phyloP scores from a whole-genome alignment of 2,797 vertebrate genomes.

The Gila robusta region DNA sequence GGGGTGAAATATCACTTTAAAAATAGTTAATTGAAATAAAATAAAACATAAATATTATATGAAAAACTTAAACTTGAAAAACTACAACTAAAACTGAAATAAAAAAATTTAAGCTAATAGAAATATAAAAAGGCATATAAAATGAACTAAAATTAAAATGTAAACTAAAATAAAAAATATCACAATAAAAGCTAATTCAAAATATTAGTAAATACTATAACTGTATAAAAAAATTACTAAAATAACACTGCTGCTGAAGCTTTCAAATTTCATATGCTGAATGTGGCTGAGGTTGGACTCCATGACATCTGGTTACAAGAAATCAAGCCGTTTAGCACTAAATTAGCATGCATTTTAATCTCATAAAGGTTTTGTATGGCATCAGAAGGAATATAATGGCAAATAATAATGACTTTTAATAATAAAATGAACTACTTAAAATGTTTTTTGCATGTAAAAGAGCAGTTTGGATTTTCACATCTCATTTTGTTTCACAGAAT shows the following conservation, averaged over 20 bases:
- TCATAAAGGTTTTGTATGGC: neutral
- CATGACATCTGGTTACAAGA: neutral
- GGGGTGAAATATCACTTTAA: too few species aligned
- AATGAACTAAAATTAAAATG: neutral
- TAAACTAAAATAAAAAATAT: neutral
- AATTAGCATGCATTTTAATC: neutral
- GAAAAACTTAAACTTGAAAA: neutral
- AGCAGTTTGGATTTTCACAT: neutral
- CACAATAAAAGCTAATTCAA: neutral
- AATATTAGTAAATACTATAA: neutral
- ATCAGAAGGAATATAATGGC: neutral
- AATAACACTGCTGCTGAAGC: neutral
- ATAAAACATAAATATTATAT: neutral
- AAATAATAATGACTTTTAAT: neutral
- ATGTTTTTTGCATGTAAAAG: neutral
- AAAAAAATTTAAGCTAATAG: neutral
- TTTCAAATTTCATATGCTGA: neutral
- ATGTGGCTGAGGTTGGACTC: neutral
- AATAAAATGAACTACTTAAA: neutral
- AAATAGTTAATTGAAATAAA: neutral
- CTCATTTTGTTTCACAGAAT: slow-evolving; percentile 3
- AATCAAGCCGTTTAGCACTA: neutral
- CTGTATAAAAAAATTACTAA: neutral
- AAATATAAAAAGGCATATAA: neutral
- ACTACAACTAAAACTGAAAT: neutral